Evolutionary conservation across 2,888 invertebrate species (phyloP).

Genomic region (Heliconius ismenius): DNA sequence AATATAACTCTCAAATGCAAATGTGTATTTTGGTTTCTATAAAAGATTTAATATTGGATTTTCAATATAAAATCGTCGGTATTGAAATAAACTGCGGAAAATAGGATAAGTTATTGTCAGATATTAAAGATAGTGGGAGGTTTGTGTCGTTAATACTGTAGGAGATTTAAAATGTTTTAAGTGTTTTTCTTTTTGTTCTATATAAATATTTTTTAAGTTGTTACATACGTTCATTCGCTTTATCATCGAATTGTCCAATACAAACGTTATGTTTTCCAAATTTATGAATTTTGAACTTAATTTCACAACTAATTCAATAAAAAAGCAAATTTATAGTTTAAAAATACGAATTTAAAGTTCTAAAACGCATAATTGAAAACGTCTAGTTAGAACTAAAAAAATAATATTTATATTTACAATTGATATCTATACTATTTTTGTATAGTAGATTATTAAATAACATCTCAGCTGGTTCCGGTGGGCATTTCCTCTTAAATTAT

Average conservation of each 20-base stretch:
- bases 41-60: conserved; percentile 34
- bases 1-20: conserved; percentile 40
- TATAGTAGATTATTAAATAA: not conserved
- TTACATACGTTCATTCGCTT: no score
- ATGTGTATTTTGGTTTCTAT: conserved; percentile 33
- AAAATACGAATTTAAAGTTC: no score
- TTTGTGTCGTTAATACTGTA: not conserved
- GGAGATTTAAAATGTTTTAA: not conserved
- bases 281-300: no score
- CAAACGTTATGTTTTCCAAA: no score
- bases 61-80: conserved; percentile 21
- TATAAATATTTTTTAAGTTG: not conserved
- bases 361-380: not conserved
- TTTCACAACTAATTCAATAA: no score
- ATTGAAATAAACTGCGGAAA: conserved; percentile 12
- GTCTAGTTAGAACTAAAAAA: no score
- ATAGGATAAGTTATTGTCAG: conserved; percentile 13
- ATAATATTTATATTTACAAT: not conserved
- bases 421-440: not conserved
- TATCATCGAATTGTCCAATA: no score
- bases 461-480: not conserved
- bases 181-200: no score
- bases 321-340: no score
- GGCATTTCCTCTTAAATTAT: not conserved
- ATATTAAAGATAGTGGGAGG: conserved; percentile 13